These are phyloP conservation scores for Sialis fuliginosa DNA, from an alignment of 2,888 invertebrate species.

Conservation along the genomic window DNA sequence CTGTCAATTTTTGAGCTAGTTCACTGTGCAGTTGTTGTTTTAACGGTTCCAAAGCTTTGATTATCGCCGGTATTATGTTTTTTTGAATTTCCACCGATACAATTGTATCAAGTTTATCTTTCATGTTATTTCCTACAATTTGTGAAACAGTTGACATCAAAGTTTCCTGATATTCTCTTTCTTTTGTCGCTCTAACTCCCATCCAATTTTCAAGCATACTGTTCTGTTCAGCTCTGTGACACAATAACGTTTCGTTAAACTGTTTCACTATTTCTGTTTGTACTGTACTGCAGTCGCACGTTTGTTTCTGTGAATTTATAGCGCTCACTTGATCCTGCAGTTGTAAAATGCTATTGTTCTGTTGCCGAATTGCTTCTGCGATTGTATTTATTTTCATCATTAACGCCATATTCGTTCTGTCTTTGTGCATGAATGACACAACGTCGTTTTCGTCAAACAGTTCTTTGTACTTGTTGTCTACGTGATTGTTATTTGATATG, in stretches of 20 bases:
- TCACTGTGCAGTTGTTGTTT: constrained; percentile 57
- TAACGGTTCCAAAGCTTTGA: constrained; percentile 52
- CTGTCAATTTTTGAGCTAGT: constrained; percentile 49
- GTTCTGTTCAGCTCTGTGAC: constrained; percentile 3
- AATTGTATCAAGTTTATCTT: constrained; percentile 34
- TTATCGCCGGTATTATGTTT: constrained; percentile 34
- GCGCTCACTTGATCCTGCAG: background rate
- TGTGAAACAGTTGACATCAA: constrained; percentile 34
- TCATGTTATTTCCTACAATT: constrained; percentile 29
- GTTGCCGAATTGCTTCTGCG: constrained; percentile 3
- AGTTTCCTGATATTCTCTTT: constrained; percentile 30
- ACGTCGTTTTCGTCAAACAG: background rate
- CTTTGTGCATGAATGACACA: background rate
- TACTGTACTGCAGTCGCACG: background rate
- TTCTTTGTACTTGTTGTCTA: background rate
- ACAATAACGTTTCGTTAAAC: background rate
- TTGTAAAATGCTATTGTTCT: background rate
- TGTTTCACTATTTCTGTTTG: background rate
- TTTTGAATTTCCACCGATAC: constrained; percentile 37
- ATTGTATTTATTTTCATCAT: background rate
- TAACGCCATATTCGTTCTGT: background rate
- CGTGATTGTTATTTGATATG: constrained; percentile 3
- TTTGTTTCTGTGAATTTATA: background rate
- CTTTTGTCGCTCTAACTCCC: constrained; percentile 26
- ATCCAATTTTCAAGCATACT: constrained; percentile 22